Base-by-base conservation (phyloP, 1,140 invertebrate species). In the Dendroctonus valens region DNA sequence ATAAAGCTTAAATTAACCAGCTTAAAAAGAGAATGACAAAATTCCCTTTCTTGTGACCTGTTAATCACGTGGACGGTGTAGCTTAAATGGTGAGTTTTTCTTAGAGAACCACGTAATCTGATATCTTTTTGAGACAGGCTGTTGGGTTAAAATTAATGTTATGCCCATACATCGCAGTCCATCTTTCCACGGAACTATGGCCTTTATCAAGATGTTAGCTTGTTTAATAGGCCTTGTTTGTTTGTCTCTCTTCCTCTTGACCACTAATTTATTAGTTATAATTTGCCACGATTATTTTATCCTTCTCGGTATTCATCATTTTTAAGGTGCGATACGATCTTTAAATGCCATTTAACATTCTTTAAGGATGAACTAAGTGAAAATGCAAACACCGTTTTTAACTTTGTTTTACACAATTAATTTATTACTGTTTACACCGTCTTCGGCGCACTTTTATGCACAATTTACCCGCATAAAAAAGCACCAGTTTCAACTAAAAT, bases 141-240 rank as follows among this genome's bases (percentile, higher is more conserved):
- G 74, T 74, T 75, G 75, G 73, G 70, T 76, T 77, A 77, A 76
- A 76, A 76, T 77, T 76, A 77, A 76, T 75, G 76, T 77, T 77
- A 77, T 77, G 75, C 71, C 71, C 73, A 65, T 69, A 59, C 69
- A 69, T 69, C 71, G 69, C 70, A 73, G 75, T 77, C 72, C 75
- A 76, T 77, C 75, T 77, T 76, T 72, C 70, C 72, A 69, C 72
- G 71, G 70, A 75, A 70, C 74, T 71, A 71, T 72, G 65, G 69
- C 51, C 68, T 75, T 76, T 77, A 77, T 77, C 76, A 77, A 77
- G 76, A 77, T 77, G 76, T 77, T 77, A 74, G 73, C 71, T 76
- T 73, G 76, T 75, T 77, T 77, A 77, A 76, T 76, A 74, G 72
- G 67, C 66, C 73, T 71, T 71, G 70, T 70, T 70, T 70, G 68